Evolutionary conservation across 2,888 invertebrate species (phyloP), one percentile per base, ranked within the genome.

Genomic region (Pollenia labialis): DNA sequence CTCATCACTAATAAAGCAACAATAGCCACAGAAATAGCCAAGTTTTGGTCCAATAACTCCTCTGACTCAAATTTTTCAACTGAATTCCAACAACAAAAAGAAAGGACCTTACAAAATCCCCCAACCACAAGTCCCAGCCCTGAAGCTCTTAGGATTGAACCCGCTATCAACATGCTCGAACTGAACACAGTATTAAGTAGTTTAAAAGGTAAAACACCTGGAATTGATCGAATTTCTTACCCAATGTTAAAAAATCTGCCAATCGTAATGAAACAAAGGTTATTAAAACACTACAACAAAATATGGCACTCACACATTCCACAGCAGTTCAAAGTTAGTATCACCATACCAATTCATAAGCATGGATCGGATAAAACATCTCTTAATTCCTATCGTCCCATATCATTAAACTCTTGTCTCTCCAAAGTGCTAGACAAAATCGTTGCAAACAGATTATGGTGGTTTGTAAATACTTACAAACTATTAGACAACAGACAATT

Each of bases 381-480:
- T n/a, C 42, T 44, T 44, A 75, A 42, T 7, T 85, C 80, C 7
- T 85, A 87, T 68, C 68, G 88, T 42, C 88, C 88, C 32, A 87
- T 87, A 14, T 83, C 81, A 1, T 58, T 87, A 11, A 81, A 75
- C 18, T 46, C 68, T 14, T 75, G 54, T 50, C 11, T 23, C 9
- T 52, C 76, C 10, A 82, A 76, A 23, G 23, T 75, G 0, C 16
- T 69, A 8, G 62, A 62, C 54, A 71, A 82, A 62, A 71, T n/a
- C n/a, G n/a, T n/a, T n/a, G n/a, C n/a, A n/a, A n/a, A n/a, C n/a
- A n/a, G n/a, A n/a, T n/a, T n/a, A 50, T 81, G 82, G 76, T 76
- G 82, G 76, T 76, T 71, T 71, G 62, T 82, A 60, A 62, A 40
- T 4, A 62, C 64, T 16, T 32, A 76, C 46, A 76, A 76, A 16